Conservation (phyloP, 1,140 invertebrate genomes). For the Agraylea sexmaculata region DNA sequence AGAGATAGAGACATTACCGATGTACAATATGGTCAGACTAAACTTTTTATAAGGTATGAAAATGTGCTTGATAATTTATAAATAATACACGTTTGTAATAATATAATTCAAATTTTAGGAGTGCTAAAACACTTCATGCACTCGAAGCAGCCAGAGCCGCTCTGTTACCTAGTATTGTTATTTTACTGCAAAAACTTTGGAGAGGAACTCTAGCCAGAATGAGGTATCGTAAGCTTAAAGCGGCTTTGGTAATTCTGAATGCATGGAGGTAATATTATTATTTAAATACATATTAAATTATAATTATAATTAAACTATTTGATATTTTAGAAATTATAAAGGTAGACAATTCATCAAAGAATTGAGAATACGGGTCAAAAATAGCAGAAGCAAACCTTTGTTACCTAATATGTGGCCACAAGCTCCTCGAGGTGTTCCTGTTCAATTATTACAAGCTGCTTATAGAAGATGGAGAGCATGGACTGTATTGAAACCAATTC, state of each 20-base stretch:
- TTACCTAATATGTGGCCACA: constrained; percentile 59
- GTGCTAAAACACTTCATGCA: constrained; percentile 75
- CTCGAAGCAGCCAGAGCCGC: constrained; percentile 73
- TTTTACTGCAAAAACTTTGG: constrained; percentile 90
- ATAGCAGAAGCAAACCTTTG: constrained; percentile 22
- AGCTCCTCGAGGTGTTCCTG: constrained; percentile 37
- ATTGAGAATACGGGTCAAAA: constrained; percentile 48
- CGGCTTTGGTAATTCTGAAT: constrained; percentile 67
- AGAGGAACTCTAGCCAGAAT: constrained; percentile 69
- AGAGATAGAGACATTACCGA: constrained; percentile 71
- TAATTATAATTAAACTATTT: neutral
- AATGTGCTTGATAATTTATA: neutral
- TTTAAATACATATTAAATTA: too few relatives aligned
- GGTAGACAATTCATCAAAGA: constrained; percentile 64
- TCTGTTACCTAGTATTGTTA: constrained; percentile 79
- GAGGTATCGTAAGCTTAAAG: constrained; percentile 74
- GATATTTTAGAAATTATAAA: constrained; percentile 56
- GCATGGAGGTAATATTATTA: constrained; percentile 49
- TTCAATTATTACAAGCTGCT: constrained; percentile 48
- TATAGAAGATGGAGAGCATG: constrained; percentile 74
- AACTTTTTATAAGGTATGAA: constrained; percentile 74
- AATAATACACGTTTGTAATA: neutral
- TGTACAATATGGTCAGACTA: constrained; percentile 88
- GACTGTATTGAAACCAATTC: constrained; percentile 74
- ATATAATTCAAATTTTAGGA: constrained; percentile 33